Conservation (phyloP, 2,113 vertebrate genomes). For the Ochotona curzoniae region DNA sequence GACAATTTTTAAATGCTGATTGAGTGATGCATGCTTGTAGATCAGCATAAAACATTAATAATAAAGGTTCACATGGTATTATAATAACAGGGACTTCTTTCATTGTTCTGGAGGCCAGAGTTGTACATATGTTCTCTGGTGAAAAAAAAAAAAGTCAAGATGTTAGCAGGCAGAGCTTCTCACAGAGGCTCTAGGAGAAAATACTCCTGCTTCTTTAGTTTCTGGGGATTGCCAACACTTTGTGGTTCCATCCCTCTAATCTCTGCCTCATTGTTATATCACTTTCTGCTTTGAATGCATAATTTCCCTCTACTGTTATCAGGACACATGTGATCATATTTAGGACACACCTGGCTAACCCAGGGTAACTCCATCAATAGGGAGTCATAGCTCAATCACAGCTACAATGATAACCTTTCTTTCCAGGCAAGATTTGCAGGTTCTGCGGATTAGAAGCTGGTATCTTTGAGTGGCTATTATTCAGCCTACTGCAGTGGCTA, state of each 20-base stretch:
- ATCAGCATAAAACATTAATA: not conserved
- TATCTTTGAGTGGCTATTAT: not conserved
- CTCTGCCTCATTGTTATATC: not conserved
- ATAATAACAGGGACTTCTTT: not conserved
- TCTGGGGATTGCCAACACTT: not conserved
- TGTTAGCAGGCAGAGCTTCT: accelerated
- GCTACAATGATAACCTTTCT: not conserved
- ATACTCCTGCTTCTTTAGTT: not conserved
- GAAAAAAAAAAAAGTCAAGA: not conserved
- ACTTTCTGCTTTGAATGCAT: not conserved
- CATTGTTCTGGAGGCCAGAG: not conserved
- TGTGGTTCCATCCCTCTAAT: not conserved
- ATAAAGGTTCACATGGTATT: not conserved
- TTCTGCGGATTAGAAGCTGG: not conserved
- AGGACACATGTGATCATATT: not conserved
- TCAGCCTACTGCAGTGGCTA: not conserved
- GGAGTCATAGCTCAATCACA: not conserved
- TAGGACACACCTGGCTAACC: not conserved
- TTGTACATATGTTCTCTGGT: not conserved
- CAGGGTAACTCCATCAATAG: not conserved
- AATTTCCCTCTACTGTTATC: not conserved
- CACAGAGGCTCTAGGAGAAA: not conserved
- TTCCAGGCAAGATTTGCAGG: not conserved
- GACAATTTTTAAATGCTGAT: slow-evolving; percentile 15
- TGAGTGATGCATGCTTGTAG: not conserved